Evolutionary conservation across 2,888 invertebrate species (phyloP), one percentile per base, ranked within the genome.

Genomic region (Caenorhabditis parvicauda): DNA sequence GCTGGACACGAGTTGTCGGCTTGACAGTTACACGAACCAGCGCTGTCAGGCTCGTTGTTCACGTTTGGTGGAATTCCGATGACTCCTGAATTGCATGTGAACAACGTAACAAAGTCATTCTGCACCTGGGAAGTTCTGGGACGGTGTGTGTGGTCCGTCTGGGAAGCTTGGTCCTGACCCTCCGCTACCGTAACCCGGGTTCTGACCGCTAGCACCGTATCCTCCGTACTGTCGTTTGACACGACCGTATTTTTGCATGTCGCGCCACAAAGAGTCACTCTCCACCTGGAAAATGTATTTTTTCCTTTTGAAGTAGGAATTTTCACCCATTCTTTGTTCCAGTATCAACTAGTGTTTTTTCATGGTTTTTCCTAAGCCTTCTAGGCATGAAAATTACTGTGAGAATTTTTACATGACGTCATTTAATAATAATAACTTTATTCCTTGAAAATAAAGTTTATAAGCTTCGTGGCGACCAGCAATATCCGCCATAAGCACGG

Each of bases 191-290:
- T 54, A 56, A 39, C 46, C 51, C 39, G 63, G 63, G 39, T 48
- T 54, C 12, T 53, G n/a, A 3, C 19, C 59, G 17, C 67, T 55
- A 9, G 64, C 70, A 55, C 64, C 70, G 49, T 72, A 72, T 54
- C 68, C 70, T 45, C 68, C 72, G 42, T 72, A 72, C 50, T 70
- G 70, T 63, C 70, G 65, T 32, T 65, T 65, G 19, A 66, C 64
- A 61, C 70, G 64, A 0, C 60, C 67, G 50, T 54, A 67, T 53
- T 64, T 63, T 52, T 63, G 58, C 61, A 70, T 59, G 35, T 67
- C 70, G 17, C 54, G 37, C 59, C 67, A 70, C 42, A 70, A 61
- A 9, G 44, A 37, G 42, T 68, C 68, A 39, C 65, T 58, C 29
- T 65, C 56, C 35, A 37, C 39, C 67, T 66, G 35, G 42, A 66